phyloP scores from a whole-genome alignment of 2,888 invertebrate genomes.

The Ptychoptera albimana region DNA sequence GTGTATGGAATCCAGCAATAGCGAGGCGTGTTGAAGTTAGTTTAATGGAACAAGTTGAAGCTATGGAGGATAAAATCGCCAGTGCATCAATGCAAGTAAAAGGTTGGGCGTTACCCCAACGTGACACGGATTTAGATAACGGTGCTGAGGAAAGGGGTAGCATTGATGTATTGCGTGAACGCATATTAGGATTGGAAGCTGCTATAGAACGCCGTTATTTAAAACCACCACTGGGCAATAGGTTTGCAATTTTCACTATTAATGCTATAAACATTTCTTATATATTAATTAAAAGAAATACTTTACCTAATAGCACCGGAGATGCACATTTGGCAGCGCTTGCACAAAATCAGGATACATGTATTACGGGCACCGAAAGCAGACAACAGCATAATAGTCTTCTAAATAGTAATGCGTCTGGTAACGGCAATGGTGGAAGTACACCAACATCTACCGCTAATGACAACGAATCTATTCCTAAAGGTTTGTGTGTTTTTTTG shows the following conservation, averaged over 20 bases:
- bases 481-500: neutral
- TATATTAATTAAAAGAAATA: slow-evolving; percentile 12
- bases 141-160: slow-evolving; percentile 36
- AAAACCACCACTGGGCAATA: slow-evolving; percentile 73
- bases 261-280: neutral
- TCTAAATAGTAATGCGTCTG: slow-evolving; percentile 7
- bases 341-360: slow-evolving; percentile 31
- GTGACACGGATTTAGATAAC: slow-evolving; percentile 33
- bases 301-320: slow-evolving; percentile 28
- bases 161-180: slow-evolving; percentile 39
- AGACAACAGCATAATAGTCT: slow-evolving; percentile 13
- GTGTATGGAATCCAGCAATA: slow-evolving; percentile 35
- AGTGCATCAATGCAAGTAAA: slow-evolving; percentile 84
- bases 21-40: slow-evolving; percentile 70
- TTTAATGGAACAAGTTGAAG: slow-evolving; percentile 67
- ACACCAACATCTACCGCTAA: slow-evolving; percentile 15
- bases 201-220: slow-evolving; percentile 87
- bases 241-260: slow-evolving; percentile 22
- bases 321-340: slow-evolving; percentile 47
- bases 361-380: slow-evolving; percentile 28
- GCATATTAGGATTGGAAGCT: slow-evolving; percentile 68
- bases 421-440: slow-evolving; percentile 5
- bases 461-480: slow-evolving; percentile 4
- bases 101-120: slow-evolving; percentile 63
- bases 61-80: slow-evolving; percentile 74